A percentile compares a stretch with the other conserved stretches of the same genome.
Conservation (phyloP, 2,888 invertebrate species). For the Sinohyriopsis cumingii region DNA sequence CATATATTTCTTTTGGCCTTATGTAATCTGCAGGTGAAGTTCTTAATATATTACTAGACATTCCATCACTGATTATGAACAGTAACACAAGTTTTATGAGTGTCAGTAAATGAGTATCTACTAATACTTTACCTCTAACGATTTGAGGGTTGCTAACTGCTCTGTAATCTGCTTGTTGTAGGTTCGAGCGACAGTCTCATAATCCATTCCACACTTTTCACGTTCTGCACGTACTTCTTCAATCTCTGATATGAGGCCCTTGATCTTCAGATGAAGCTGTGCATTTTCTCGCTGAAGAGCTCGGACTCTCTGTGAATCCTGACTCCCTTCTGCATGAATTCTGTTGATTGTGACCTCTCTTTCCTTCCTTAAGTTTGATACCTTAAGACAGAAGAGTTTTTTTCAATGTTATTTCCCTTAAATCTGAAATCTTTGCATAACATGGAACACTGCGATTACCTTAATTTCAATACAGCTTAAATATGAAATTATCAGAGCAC, state of each 20-base stretch:
- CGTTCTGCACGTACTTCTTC: conserved; percentile 67
- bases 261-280: conserved; percentile 66
- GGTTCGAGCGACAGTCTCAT: conserved; percentile 62
- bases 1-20: no score
- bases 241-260: conserved; percentile 66
- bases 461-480: not conserved
- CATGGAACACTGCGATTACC: not conserved
- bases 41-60: not conserved
- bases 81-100: conserved; percentile 1
- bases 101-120: not conserved
- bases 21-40: no score
- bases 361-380: conserved; percentile 66
- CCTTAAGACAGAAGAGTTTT: conserved; percentile 39
- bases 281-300: conserved; percentile 68
- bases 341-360: conserved; percentile 61
- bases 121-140: conserved; percentile 61
- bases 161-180: conserved; percentile 68
- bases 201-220: conserved; percentile 65
- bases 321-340: conserved; percentile 57
- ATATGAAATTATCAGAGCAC: no score
- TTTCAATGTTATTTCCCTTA: not conserved
- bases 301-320: conserved; percentile 62
- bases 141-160: conserved; percentile 59
- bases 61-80: not conserved
- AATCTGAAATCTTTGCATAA: no score